Evolutionary conservation across 2,888 invertebrate genomes (phyloP).

Genomic region (Mimas tiliae): DNA sequence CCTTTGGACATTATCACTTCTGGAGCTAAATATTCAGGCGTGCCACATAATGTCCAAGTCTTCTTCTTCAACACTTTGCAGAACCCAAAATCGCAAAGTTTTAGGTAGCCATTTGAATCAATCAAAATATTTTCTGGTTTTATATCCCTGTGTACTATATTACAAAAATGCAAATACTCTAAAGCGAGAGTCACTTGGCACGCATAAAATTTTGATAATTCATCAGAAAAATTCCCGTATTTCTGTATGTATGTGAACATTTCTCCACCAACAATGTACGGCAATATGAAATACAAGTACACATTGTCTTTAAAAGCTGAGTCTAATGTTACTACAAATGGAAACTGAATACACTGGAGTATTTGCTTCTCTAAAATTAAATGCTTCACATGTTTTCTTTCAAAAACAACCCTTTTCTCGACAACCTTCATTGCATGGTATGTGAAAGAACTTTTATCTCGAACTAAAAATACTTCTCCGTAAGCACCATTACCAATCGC

Average conservation of each 20-base stretch:
- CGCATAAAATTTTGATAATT: conserved; percentile 93
- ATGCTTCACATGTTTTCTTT: conserved; percentile 94
- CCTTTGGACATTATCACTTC: conserved; percentile 95
- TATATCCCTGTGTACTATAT: conserved; percentile 93
- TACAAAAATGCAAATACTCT: conserved; percentile 95
- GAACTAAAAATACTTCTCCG: conserved; percentile 92
- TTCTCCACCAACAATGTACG: conserved; percentile 93
- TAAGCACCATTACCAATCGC: conserved; percentile 95
- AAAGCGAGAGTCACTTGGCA: conserved; percentile 94
- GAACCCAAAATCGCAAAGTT: conserved; percentile 97
- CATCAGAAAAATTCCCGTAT: conserved; percentile 87
- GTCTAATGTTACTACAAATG: conserved; percentile 92
- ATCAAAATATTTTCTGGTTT: conserved; percentile 96
- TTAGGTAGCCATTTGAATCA: conserved; percentile 89
- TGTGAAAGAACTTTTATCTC: conserved; percentile 85
- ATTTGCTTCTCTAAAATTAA: conserved; percentile 95
- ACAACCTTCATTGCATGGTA: conserved; percentile 95
- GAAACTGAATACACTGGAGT: conserved; percentile 92
- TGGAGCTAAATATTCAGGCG: conserved; percentile 98
- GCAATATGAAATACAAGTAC: conserved; percentile 93
- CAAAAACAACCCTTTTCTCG: conserved; percentile 93
- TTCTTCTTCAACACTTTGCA: conserved; percentile 90
- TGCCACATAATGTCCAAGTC: conserved; percentile 97
- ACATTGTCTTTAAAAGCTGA: conserved; percentile 93
- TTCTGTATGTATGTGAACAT: conserved; percentile 91